These are phyloP conservation scores for zebrafish (Danio rerio) DNA, from an alignment of 2,113 vertebrate genomes.

Conservation along the genomic window DNA sequence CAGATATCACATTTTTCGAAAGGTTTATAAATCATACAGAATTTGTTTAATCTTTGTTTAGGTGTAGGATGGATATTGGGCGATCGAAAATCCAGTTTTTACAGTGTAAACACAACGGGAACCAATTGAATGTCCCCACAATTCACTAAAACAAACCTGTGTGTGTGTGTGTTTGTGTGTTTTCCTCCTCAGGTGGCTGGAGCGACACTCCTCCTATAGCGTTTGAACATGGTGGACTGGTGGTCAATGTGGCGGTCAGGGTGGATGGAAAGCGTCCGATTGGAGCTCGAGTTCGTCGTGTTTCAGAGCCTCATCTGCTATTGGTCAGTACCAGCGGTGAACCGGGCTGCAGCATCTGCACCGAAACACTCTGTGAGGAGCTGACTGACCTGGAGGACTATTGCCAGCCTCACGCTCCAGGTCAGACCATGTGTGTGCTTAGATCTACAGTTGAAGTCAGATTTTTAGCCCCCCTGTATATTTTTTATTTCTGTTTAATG, in stretches of 20 bases:
- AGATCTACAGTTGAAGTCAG: neutral
- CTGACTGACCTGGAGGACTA: constrained; percentile 85
- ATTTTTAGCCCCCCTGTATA: no score
- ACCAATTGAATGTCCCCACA: no score
- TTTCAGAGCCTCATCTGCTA: constrained; percentile 76
- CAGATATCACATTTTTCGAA: no score
- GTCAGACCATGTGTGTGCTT: constrained; percentile 64
- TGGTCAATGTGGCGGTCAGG: constrained; percentile 85
- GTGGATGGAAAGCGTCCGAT: constrained; percentile 88
- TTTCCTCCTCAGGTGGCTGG: constrained; percentile 85
- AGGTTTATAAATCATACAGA: no score
- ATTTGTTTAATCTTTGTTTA: no score
- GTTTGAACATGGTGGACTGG: constrained; percentile 90
- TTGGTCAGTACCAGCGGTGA: constrained; percentile 74
- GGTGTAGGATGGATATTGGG: no score
- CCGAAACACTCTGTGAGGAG: constrained; percentile 75
- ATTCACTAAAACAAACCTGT: no score
- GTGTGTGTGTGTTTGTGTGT: neutral
- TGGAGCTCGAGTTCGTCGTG: constrained; percentile 83
- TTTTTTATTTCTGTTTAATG: no score
- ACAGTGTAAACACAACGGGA: no score
- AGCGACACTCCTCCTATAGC: constrained; percentile 94
- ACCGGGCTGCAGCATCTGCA: constrained; percentile 58
- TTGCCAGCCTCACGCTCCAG: constrained; percentile 91
- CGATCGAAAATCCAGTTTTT: no score